A percentile compares a stretch with the other conserved stretches of the same genome.
Evolutionary conservation across 2,888 invertebrate genomes (phyloP).

Genomic region (Yponomeuta malinellus): DNA sequence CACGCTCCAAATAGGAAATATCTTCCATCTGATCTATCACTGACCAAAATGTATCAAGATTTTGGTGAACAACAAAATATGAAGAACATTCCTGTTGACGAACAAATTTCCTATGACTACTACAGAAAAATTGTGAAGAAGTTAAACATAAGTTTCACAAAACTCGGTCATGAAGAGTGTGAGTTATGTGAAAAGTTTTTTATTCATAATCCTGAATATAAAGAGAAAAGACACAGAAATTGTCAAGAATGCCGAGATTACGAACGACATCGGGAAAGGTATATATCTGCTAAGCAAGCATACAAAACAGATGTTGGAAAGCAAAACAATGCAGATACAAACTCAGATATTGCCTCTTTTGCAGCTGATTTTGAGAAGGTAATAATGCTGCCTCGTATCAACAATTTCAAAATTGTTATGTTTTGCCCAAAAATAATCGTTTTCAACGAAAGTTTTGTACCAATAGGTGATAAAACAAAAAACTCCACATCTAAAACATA

Average conservation of each 20-base stretch:
- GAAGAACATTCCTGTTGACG: neutral
- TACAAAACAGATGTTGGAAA: constrained; percentile 11
- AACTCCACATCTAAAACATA: constrained; percentile 16
- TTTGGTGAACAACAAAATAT: neutral
- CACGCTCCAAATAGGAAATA: constrained; percentile 26
- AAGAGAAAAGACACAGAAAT: constrained; percentile 16
- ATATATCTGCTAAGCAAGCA: neutral
- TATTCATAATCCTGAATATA: constrained; percentile 16
- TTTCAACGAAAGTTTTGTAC: constrained; percentile 22
- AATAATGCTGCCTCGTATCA: constrained; percentile 19
- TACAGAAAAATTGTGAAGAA: constrained; percentile 20
- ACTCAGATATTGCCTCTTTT: constrained; percentile 19
- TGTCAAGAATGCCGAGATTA: constrained; percentile 18
- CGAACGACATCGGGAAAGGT: constrained; percentile 13
- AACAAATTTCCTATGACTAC: neutral
- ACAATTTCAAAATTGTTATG: constrained; percentile 17
- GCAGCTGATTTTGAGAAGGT: constrained; percentile 19
- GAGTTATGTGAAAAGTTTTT: constrained; percentile 21
- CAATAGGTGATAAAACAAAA: constrained; percentile 13
- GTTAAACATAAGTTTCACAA: constrained; percentile 19
- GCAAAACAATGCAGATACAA: constrained; percentile 9
- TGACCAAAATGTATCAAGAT: constrained; percentile 14
- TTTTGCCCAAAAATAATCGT: constrained; percentile 19
- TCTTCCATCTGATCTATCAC: constrained; percentile 23
- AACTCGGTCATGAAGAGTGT: constrained; percentile 21